Percentiles rank a stretch among this genome's conserved stretches.
phyloP scores from a whole-genome alignment of 1,140 invertebrate genomes.

The Anoplophora glabripennis region DNA sequence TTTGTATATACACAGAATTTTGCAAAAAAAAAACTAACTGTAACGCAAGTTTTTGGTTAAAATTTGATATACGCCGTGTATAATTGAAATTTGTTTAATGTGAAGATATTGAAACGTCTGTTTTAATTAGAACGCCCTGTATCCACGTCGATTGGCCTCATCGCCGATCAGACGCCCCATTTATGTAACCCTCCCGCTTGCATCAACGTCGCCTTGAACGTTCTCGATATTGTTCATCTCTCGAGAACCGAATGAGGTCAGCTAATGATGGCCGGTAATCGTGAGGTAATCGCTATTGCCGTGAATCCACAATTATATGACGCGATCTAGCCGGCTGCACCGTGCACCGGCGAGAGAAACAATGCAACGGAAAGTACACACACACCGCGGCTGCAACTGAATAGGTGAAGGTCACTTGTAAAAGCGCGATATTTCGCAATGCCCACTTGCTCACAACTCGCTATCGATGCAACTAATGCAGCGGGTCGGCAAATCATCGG shows the following conservation, averaged over 20 bases:
- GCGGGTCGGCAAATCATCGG: not conserved
- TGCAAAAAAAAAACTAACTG: too few species aligned
- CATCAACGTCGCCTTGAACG: constrained; percentile 6
- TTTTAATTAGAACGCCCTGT: too few species aligned
- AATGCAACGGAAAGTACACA: constrained; percentile 11
- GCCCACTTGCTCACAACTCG: not conserved
- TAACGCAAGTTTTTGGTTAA: too few species aligned
- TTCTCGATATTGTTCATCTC: not conserved
- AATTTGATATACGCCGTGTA: too few species aligned
- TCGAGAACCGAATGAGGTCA: constrained; percentile 11
- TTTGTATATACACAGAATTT: too few species aligned
- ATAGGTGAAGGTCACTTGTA: constrained; percentile 5
- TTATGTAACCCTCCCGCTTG: too few species aligned
- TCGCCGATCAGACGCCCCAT: too few species aligned
- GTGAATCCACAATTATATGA: not conserved
- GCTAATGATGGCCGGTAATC: constrained; percentile 5
- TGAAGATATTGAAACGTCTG: too few species aligned
- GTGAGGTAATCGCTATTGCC: not conserved
- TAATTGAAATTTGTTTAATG: too few species aligned
- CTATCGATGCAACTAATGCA: constrained; percentile 6
- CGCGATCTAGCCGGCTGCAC: not conserved
- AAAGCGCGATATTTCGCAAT: not conserved
- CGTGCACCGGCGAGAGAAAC: not conserved
- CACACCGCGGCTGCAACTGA: not conserved
- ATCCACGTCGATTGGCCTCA: too few species aligned